These are phyloP conservation scores for Trachymyrmex cornetzi DNA, from an alignment of 1,140 invertebrate species.

Conservation along the genomic window DNA sequence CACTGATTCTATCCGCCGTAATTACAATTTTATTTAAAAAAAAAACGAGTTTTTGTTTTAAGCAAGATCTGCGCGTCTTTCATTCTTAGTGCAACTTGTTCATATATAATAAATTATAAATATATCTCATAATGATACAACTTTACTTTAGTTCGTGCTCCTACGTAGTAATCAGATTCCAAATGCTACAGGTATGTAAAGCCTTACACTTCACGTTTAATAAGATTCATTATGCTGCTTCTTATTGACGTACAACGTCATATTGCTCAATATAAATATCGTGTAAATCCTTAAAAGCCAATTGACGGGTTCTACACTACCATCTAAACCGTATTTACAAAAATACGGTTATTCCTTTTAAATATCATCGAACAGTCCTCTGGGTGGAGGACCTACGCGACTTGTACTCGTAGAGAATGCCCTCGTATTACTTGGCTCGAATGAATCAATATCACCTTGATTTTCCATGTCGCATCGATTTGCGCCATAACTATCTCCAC, in stretches of 20 bases:
- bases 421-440: conserved; percentile 79
- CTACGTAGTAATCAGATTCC: background rate
- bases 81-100: background rate
- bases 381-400: conserved; percentile 89
- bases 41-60: background rate
- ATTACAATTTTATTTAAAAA: conserved; percentile 3
- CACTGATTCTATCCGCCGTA: background rate
- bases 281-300: conserved; percentile 43
- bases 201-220: background rate
- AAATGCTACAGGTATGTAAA: conserved; percentile 25
- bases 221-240: conserved; percentile 1
- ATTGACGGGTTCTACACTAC: conserved; percentile 23
- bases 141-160: conserved; percentile 7
- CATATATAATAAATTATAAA: conserved; percentile 18
- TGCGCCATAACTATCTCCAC: conserved; percentile 85
- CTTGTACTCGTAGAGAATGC: conserved; percentile 78
- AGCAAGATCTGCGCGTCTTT: background rate
- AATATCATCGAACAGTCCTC: conserved; percentile 95
- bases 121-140: conserved; percentile 19
- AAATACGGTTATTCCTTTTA: conserved; percentile 81
- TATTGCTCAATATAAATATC: conserved; percentile 45
- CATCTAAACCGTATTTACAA: conserved; percentile 12
- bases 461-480: conserved; percentile 84
- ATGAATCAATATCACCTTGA: conserved; percentile 78
- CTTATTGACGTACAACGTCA: background rate